phyloP scores from a whole-genome alignment of 2,888 invertebrate species.

The Athetis lepigone region DNA sequence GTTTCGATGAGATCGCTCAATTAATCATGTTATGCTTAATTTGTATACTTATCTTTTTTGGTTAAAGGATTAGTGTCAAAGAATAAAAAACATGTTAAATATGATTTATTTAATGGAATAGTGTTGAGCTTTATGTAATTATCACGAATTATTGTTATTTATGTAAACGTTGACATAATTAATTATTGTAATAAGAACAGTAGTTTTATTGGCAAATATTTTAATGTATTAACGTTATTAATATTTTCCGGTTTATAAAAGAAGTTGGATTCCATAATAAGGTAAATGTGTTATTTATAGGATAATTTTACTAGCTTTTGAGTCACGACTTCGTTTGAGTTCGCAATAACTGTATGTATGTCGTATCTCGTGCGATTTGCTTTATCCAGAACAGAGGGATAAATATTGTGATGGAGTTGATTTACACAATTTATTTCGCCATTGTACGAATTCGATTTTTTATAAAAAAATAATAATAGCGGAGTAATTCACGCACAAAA shows the following conservation, averaged over 20 bases:
- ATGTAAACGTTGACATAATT: conserved; percentile 4
- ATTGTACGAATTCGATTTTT: no score
- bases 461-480: no score
- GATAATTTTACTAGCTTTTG: no score
- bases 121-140: conserved; percentile 14
- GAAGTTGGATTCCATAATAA: no score
- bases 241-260: not conserved
- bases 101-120: conserved; percentile 18
- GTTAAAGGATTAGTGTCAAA: conserved; percentile 25
- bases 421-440: no score
- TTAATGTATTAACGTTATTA: not conserved
- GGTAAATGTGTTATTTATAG: no score
- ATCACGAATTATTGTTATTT: not conserved
- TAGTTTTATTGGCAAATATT: not conserved
- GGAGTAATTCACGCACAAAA: no score
- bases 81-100: not conserved
- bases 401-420: no score
- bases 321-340: no score
- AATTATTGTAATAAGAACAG: not conserved
- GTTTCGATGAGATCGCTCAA: conserved; percentile 13
- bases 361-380: no score
- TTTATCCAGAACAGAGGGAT: no score
- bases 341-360: no score
- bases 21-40: conserved; percentile 12
- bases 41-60: conserved; percentile 6